Percentiles rank a stretch among this genome's conserved stretches.
phyloP scores from a whole-genome alignment of 2,888 invertebrate genomes.

The Acleris laterana region DNA sequence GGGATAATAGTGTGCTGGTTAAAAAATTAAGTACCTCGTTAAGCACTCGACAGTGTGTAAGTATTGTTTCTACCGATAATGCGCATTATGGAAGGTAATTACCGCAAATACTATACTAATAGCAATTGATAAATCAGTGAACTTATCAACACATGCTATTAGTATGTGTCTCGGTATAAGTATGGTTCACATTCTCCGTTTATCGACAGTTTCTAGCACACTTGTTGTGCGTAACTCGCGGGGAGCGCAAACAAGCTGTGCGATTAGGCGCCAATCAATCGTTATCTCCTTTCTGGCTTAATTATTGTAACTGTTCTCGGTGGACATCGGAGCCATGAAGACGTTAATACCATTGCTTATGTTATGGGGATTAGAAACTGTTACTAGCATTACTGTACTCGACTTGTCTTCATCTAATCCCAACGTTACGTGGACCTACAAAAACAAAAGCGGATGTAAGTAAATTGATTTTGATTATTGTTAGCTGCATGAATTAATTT shows the following conservation, averaged over 20 bases:
- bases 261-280: constrained; percentile 12
- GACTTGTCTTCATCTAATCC: constrained; percentile 27
- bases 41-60: no score
- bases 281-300: constrained; percentile 9
- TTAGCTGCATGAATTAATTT: no score
- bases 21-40: no score
- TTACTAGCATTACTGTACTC: constrained; percentile 16
- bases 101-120: no score
- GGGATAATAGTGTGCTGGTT: no score
- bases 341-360: constrained; percentile 22
- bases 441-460: constrained; percentile 74
- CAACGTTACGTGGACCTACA: constrained; percentile 58
- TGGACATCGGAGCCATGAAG: constrained; percentile 19
- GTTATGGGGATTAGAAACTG: constrained; percentile 3
- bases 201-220: constrained; percentile 2
- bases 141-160: no score
- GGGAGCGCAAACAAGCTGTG: neutral
- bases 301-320: constrained; percentile 8
- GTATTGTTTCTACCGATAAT: no score
- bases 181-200: neutral
- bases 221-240: neutral
- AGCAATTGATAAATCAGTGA: no score
- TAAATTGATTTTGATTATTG: constrained; percentile 37
- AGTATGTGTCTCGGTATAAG: no score
- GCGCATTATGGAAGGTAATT: no score